phyloP scores from a whole-genome alignment of 2,888 invertebrate species.

The Polyommatus icarus region DNA sequence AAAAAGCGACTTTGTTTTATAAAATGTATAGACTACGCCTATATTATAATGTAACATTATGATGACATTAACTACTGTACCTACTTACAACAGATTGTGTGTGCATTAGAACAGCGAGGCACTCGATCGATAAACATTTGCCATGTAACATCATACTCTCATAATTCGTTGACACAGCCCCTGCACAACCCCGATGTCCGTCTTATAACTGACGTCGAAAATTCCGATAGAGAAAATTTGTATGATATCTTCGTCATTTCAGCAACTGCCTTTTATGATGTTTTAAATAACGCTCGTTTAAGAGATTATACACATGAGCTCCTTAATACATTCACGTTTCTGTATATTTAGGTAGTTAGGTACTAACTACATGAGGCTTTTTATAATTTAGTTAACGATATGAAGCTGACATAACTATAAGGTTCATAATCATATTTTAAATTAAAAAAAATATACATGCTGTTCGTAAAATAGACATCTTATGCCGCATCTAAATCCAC shows the following conservation, averaged over 20 bases:
- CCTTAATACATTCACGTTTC: no score
- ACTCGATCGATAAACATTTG: neutral
- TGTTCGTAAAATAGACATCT: neutral
- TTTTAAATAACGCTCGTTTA: neutral
- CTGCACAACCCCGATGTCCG: neutral
- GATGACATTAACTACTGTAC: neutral
- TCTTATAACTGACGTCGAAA: conserved; percentile 8
- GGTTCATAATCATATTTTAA: no score
- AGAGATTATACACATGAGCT: neutral
- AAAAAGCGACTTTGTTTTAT: no score
- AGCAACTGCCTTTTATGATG: neutral
- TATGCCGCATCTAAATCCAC: neutral
- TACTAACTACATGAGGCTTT: no score
- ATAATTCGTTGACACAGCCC: conserved; percentile 27
- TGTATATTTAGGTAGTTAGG: no score
- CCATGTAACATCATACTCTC: conserved; percentile 4
- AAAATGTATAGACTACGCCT: no score
- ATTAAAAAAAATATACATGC: neutral
- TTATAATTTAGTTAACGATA: no score
- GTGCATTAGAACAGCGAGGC: neutral
- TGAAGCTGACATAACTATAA: no score
- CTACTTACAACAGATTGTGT: neutral
- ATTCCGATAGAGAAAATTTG: conserved; percentile 8
- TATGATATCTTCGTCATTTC: neutral
- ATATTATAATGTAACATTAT: neutral